Percentiles rank a stretch among this genome's conserved stretches.
phyloP scores from a whole-genome alignment of 2,888 invertebrate species.

The Caenorhabditis plicata region DNA sequence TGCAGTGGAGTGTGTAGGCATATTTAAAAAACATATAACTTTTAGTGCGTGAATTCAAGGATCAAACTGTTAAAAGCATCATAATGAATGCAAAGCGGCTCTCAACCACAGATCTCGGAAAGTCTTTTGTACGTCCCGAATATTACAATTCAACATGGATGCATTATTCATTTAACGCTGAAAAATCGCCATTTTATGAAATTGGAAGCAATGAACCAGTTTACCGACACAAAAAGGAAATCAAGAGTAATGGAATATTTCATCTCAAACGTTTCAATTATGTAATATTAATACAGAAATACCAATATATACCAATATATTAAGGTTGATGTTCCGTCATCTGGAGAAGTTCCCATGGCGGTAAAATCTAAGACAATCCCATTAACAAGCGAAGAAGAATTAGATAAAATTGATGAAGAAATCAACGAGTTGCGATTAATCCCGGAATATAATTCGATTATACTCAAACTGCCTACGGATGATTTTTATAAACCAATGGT shows the following conservation, averaged over 20 bases:
- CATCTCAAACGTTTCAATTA: not conserved
- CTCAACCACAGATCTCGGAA: constrained; percentile 1
- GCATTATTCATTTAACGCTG: constrained; percentile 13
- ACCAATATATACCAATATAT: too few species aligned
- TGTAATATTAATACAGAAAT: not conserved
- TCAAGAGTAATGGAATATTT: not conserved
- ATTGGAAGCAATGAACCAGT: not conserved
- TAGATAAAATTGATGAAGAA: not conserved
- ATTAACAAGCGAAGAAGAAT: not conserved
- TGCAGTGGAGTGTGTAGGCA: too few species aligned
- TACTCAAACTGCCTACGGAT: constrained; percentile 5
- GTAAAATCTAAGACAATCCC: too few species aligned
- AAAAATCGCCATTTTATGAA: constrained; percentile 3
- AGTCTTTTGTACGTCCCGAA: constrained; percentile 13
- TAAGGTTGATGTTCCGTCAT: too few species aligned
- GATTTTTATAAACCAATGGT: constrained; percentile 24
- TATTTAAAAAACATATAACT: too few species aligned
- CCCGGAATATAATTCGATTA: not conserved
- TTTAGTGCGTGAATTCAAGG: too few species aligned
- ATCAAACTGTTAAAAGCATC: not conserved
- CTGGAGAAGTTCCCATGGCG: too few species aligned
- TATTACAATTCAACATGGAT: constrained; percentile 27
- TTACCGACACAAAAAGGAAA: not conserved
- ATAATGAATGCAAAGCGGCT: constrained; percentile 8
- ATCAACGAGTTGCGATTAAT: not conserved